Evolutionary conservation across 2,888 invertebrate genomes (phyloP).

Genomic region (Monochamus alternatus): DNA sequence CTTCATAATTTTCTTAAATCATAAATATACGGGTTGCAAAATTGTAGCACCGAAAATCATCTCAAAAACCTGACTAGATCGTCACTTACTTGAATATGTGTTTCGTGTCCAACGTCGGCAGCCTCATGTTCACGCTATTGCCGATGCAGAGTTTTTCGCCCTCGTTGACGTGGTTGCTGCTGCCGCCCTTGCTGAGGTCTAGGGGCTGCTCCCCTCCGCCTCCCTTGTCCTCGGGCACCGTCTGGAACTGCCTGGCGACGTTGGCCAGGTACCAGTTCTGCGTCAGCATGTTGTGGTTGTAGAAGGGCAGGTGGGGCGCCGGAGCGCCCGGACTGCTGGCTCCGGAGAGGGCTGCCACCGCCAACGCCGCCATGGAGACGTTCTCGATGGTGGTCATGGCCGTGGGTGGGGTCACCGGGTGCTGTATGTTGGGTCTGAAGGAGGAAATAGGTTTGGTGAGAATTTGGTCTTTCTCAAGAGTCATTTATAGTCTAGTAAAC

Average conservation of each 20-base stretch:
- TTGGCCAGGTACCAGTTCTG: conserved; percentile 69
- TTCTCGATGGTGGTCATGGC: conserved; percentile 76
- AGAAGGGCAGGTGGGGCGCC: conserved; percentile 66
- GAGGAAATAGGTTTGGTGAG: neutral
- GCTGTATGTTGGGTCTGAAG: conserved; percentile 48
- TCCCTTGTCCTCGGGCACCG: conserved; percentile 61
- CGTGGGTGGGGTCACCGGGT: conserved; percentile 58
- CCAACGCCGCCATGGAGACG: conserved; percentile 80
- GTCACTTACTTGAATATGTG: conserved; percentile 82
- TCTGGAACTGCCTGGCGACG: conserved; percentile 73
- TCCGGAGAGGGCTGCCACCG: conserved; percentile 78
- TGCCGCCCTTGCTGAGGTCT: conserved; percentile 86
- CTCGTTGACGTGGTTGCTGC: conserved; percentile 56
- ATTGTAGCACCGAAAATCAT: no score
- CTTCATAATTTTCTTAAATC: no score
- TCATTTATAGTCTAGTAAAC: no score
- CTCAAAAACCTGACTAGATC: no score
- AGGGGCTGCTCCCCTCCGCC: conserved; percentile 81
- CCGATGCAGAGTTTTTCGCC: conserved; percentile 53
- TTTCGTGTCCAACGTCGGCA: conserved; percentile 73
- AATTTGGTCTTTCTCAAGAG: neutral
- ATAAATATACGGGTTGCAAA: no score
- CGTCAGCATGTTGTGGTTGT: conserved; percentile 65
- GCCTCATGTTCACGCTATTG: conserved; percentile 66
- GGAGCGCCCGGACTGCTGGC: conserved; percentile 68